These are phyloP conservation scores for Smutsia temminckii DNA, from an alignment of 2,797 vertebrate species.

Conservation along the genomic window DNA sequence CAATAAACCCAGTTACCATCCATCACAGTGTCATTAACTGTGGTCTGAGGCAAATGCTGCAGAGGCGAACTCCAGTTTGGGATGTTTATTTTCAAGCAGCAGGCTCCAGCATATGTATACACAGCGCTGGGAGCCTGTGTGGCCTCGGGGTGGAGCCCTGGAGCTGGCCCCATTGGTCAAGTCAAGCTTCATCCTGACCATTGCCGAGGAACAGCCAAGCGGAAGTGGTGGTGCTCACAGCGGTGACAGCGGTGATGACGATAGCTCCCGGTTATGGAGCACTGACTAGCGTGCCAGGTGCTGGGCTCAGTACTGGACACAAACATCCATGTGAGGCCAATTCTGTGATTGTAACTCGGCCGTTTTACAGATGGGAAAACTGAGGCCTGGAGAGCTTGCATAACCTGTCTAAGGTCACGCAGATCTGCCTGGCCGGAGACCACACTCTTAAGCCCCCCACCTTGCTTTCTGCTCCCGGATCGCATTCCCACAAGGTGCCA, in stretches of 20 bases:
- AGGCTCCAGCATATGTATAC: background rate
- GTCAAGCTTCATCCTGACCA: background rate
- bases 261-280: background rate
- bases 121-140: background rate
- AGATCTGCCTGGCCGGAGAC: background rate
- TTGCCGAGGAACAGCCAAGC: background rate
- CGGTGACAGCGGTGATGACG: background rate
- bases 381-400: background rate
- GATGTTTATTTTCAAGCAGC: background rate
- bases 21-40: background rate
- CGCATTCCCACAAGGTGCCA: background rate
- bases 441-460: background rate
- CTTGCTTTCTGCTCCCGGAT: background rate
- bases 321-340: rapidly evolving
- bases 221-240: background rate
- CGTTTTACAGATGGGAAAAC: background rate
- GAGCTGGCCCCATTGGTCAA: background rate
- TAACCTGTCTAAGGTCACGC: background rate
- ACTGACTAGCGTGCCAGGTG: background rate
- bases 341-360: background rate
- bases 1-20: background rate
- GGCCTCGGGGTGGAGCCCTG: background rate
- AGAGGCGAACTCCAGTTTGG: background rate
- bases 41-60: background rate
- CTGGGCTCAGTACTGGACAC: background rate